Conservation (phyloP, 2,797 vertebrate species). For the Syndactyla subalaris region DNA sequence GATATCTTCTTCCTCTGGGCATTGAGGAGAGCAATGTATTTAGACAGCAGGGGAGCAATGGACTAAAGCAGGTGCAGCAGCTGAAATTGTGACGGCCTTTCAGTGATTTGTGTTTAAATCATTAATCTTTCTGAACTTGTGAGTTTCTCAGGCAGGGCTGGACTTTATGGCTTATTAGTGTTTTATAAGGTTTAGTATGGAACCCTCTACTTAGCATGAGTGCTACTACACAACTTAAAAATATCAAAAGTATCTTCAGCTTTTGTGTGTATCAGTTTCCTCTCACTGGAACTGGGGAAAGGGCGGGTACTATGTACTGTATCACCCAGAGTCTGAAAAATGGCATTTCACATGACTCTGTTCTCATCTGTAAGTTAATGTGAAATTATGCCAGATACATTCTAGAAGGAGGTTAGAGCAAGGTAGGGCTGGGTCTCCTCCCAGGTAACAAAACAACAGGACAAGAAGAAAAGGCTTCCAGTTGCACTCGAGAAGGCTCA, state of each 20-base stretch:
- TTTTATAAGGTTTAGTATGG: background rate
- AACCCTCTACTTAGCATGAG: background rate
- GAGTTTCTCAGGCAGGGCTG: background rate
- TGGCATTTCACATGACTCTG: background rate
- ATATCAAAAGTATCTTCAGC: background rate
- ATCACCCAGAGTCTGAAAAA: background rate
- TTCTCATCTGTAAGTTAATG: background rate
- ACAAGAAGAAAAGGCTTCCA: background rate
- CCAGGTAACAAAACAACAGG: background rate
- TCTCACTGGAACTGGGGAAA: background rate
- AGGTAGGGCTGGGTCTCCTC: rapidly evolving
- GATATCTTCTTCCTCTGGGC: background rate
- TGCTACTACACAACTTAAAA: background rate
- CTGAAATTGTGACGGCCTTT: conserved; percentile 7
- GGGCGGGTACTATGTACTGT: background rate
- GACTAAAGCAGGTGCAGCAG: conserved; percentile 44
- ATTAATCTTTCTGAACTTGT: background rate
- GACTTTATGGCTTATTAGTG: background rate
- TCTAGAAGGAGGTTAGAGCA: background rate
- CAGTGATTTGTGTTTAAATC: background rate
- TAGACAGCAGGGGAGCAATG: conserved; percentile 28
- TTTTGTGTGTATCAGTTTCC: background rate
- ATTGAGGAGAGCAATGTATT: background rate
- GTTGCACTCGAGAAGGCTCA: background rate
- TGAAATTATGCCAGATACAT: background rate